Conservation (phyloP, 2,888 invertebrate genomes). For the Acronicta aceris region DNA sequence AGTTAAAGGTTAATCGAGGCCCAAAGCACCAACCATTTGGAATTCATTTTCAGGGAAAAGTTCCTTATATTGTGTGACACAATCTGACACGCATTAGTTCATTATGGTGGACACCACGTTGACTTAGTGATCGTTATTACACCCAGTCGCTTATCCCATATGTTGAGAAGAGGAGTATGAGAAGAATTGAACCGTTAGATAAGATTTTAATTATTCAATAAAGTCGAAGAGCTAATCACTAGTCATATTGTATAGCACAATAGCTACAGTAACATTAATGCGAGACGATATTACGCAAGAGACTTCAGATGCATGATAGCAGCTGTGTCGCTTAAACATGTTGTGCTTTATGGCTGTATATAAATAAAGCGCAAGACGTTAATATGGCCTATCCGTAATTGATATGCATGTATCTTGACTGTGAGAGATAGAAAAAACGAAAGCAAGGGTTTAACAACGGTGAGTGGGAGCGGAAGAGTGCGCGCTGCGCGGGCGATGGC, state of each 20-base stretch:
- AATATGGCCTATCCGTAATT: conserved; percentile 36
- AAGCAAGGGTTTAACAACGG: conserved; percentile 44
- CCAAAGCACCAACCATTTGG: too few species aligned
- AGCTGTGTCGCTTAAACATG: conserved; percentile 19
- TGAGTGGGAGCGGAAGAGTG: conserved; percentile 42
- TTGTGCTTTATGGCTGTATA: conserved; percentile 13
- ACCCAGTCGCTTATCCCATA: too few species aligned
- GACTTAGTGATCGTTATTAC: too few species aligned
- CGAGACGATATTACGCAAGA: conserved; percentile 6
- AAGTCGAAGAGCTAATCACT: conserved; percentile 20
- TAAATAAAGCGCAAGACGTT: conserved; percentile 23
- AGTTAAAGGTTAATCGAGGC: too few species aligned
- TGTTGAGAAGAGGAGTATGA: too few species aligned
- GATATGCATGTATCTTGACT: conserved; percentile 27
- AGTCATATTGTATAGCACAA: conserved; percentile 15
- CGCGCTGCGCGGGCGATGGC: conserved; percentile 53
- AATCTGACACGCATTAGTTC: too few species aligned
- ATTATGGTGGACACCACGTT: too few species aligned
- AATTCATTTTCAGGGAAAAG: too few species aligned
- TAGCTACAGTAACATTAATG: conserved; percentile 9
- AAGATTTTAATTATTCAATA: conserved; percentile 8
- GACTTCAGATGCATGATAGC: conserved; percentile 9
- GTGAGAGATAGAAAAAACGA: conserved; percentile 48
- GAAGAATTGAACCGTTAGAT: too few species aligned
- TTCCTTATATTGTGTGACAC: too few species aligned